Evolutionary conservation across 2,888 invertebrate species (phyloP).

Genomic region (Saturnia pavonia): DNA sequence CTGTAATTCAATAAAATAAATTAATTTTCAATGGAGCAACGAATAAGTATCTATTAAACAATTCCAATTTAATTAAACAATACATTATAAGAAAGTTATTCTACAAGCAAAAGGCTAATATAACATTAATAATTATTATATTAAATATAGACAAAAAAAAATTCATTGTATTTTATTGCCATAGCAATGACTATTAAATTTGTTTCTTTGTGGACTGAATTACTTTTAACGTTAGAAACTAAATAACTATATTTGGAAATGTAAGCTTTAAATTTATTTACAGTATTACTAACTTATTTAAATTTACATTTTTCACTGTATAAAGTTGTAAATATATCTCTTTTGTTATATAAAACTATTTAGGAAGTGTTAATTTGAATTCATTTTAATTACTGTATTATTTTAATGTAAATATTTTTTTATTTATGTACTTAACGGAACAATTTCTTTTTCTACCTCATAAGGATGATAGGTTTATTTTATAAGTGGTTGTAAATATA

Average conservation of each 20-base stretch:
- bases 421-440: constrained; percentile 46
- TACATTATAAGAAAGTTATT: neutral
- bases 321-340: constrained; percentile 74
- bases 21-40: too few species aligned
- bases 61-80: neutral
- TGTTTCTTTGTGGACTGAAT: neutral
- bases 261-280: constrained; percentile 77
- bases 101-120: neutral
- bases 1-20: too few species aligned
- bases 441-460: constrained; percentile 78
- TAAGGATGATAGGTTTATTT: constrained; percentile 50
- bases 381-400: constrained; percentile 32
- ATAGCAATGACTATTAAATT: neutral
- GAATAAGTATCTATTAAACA: neutral
- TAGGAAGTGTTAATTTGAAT: constrained; percentile 31
- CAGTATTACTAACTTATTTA: constrained; percentile 81
- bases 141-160: neutral
- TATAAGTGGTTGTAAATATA: constrained; percentile 51
- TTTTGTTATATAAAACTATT: constrained; percentile 32
- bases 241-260: constrained; percentile 17
- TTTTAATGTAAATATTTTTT: constrained; percentile 41
- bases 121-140: neutral
- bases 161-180: neutral
- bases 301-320: constrained; percentile 59
- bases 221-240: neutral